Evolutionary conservation across 2,888 invertebrate genomes (phyloP).

Genomic region (Tipula helvola): DNA sequence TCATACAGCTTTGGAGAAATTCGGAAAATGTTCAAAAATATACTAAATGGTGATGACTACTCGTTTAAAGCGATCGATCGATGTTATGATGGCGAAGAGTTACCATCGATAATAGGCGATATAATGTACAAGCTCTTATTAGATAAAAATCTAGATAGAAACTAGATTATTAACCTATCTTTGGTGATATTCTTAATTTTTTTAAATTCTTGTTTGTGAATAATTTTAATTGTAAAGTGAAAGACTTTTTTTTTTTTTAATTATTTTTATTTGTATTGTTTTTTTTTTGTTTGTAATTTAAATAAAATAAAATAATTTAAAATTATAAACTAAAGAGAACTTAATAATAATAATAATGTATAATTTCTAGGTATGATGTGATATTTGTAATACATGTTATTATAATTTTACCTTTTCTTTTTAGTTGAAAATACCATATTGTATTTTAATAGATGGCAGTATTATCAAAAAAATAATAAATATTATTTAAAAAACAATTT

Average conservation of each 20-base stretch:
- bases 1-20: neutral
- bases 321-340: neutral
- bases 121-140: neutral
- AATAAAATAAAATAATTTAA: neutral
- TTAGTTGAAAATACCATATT: neutral
- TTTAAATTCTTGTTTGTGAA: neutral
- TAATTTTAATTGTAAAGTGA: neutral
- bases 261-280: neutral
- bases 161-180: too few relatives aligned
- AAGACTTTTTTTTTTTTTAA: neutral
- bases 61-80: neutral
- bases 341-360: neutral
- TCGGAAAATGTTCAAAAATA: neutral
- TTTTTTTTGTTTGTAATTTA: neutral
- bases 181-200: neutral
- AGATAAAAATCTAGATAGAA: neutral
- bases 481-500: neutral
- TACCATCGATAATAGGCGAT: neutral
- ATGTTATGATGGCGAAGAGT: neutral
- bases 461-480: neutral
- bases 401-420: neutral
- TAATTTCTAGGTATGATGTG: neutral
- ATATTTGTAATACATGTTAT: constrained; percentile 4
- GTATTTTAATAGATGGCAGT: neutral
- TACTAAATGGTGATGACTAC: neutral